A percentile compares a stretch with the other conserved stretches of the same genome.
Evolutionary conservation across 2,888 invertebrate genomes (phyloP).

Genomic region (Philopedon plagiatum): DNA sequence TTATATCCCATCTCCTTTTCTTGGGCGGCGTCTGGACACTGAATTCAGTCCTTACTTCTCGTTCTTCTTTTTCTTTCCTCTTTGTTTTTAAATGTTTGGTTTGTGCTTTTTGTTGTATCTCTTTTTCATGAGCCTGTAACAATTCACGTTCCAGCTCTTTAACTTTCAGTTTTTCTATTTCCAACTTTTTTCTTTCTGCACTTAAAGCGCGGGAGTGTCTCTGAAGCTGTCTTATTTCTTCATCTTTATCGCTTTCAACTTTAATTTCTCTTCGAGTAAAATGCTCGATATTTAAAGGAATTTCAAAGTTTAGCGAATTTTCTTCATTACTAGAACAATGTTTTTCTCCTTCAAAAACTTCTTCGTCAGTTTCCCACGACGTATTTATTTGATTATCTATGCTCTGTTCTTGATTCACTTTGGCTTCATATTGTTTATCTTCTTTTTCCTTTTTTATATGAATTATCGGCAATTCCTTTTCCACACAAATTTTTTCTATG

Average conservation of each 20-base stretch:
- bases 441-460: conserved; percentile 53
- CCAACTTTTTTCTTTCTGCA: conserved; percentile 43
- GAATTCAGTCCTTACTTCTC: not conserved
- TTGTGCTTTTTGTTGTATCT: conserved; percentile 21
- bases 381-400: conserved; percentile 52
- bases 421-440: conserved; percentile 56
- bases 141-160: conserved; percentile 49
- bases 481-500: not conserved
- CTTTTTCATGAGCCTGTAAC: conserved; percentile 17
- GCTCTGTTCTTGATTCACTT: conserved; percentile 51
- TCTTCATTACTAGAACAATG: not conserved
- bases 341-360: conserved; percentile 50
- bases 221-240: conserved; percentile 6
- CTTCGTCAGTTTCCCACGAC: conserved; percentile 63
- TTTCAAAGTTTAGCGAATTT: conserved; percentile 51
- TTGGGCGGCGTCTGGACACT: conserved; percentile 26
- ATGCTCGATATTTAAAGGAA: conserved; percentile 58
- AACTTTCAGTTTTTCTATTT: conserved; percentile 53
- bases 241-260: conserved; percentile 48
- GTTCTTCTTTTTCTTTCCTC: conserved; percentile 7
- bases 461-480: conserved; percentile 52
- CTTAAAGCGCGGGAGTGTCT: conserved; percentile 7
- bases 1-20: conserved; percentile 53
- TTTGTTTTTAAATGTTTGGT: conserved; percentile 18
- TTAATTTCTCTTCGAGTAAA: conserved; percentile 53